Conservation (phyloP, 2,797 vertebrate genomes). For the Sebastes diploproa region DNA sequence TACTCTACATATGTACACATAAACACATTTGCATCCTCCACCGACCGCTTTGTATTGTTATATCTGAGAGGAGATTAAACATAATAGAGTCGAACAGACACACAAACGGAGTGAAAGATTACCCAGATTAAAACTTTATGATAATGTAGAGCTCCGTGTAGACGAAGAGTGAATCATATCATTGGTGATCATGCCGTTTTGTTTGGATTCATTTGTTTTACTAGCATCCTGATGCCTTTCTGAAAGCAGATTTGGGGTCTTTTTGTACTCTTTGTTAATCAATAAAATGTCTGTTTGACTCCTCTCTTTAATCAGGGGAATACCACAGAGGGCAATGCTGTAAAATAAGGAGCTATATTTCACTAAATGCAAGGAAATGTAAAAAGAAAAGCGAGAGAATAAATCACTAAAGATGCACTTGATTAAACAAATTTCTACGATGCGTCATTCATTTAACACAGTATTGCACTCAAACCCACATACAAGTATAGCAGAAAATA, state of each 20-base stretch:
- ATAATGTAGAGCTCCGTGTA: neutral
- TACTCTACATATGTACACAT: slow-evolving; percentile 6
- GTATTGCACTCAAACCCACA: neutral
- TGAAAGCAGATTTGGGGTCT: neutral
- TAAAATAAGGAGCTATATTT: slow-evolving; percentile 1
- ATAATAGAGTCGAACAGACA: slow-evolving; percentile 10
- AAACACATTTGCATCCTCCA: neutral
- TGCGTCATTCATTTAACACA: neutral
- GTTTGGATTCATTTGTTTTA: neutral
- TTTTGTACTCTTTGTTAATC: neutral
- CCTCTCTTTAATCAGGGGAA: neutral
- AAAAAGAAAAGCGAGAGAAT: slow-evolving; percentile 12
- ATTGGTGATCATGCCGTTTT: neutral
- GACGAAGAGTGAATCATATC: neutral
- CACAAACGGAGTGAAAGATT: neutral
- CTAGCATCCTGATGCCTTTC: neutral
- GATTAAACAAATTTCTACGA: neutral
- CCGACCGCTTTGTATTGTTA: slow-evolving; percentile 8
- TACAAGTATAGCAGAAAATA: neutral
- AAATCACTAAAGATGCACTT: slow-evolving; percentile 14
- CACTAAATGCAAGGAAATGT: slow-evolving; percentile 21
- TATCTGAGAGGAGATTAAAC: slow-evolving; percentile 31
- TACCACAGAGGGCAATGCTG: neutral
- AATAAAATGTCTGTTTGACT: slow-evolving; percentile 5
- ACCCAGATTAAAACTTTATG: neutral